Evolutionary conservation across 2,797 vertebrate genomes (phyloP).

Genomic region (Microctenopoma steveboyesi): DNA sequence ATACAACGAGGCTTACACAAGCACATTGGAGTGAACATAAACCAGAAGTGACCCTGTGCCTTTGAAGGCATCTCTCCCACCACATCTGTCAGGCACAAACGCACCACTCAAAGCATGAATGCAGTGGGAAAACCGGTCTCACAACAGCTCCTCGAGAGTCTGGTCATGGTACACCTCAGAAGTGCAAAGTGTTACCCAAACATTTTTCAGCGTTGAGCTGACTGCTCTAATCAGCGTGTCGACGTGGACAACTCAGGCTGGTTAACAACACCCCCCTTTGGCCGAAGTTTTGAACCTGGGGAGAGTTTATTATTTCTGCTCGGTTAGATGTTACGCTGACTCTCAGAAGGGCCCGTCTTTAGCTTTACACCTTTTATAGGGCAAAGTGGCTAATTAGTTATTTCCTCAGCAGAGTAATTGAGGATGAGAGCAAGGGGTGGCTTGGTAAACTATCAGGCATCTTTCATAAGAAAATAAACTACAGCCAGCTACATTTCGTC

Average conservation of each 20-base stretch:
- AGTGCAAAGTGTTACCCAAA: conserved; percentile 54
- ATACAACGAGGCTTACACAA: conserved; percentile 48
- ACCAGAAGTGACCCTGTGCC: conserved; percentile 71
- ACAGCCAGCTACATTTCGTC: conserved; percentile 6
- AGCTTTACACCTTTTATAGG: conserved; percentile 28
- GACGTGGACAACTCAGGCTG: conserved; percentile 21
- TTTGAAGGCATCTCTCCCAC: conserved; percentile 66
- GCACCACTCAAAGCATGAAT: conserved; percentile 17
- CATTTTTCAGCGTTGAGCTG: conserved; percentile 40
- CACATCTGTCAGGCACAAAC: conserved; percentile 57
- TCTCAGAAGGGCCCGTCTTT: conserved; percentile 32
- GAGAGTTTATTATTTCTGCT: conserved; percentile 68
- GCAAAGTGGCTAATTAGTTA: conserved; percentile 47
- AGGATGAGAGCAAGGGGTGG: conserved; percentile 27
- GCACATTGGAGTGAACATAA: conserved; percentile 65
- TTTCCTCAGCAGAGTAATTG: conserved; percentile 47
- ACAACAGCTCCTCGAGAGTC: conserved; percentile 34
- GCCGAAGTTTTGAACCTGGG: conserved; percentile 31
- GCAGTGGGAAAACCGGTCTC: conserved; percentile 59
- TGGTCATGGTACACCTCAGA: conserved; percentile 45
- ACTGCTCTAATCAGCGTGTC: conserved; percentile 48
- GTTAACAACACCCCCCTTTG: conserved; percentile 26
- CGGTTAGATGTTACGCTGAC: conserved; percentile 61
- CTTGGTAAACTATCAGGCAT: conserved; percentile 3
- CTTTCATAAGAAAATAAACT: conserved; percentile 1